phyloP scores from a whole-genome alignment of 2,113 vertebrate species.

The Mus spicilegus region DNA sequence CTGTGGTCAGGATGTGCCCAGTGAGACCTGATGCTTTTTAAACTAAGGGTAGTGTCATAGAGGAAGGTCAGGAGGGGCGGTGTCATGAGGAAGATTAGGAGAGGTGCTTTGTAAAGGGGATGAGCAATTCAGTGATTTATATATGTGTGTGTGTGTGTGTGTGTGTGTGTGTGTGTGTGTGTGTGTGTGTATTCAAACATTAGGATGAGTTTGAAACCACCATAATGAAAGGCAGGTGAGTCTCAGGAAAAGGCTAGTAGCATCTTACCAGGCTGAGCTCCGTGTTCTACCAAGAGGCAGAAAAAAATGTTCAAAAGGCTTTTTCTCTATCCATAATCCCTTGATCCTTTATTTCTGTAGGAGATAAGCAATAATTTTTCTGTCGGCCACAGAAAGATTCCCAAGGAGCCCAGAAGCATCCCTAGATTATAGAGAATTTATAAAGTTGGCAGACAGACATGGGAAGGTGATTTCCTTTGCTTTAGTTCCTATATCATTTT shows the following conservation, averaged over 20 bases:
- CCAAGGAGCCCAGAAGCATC: constrained; percentile 47
- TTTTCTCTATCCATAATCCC: constrained; percentile 65
- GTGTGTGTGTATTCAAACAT: neutral
- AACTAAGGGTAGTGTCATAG: neutral
- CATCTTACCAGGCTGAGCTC: neutral
- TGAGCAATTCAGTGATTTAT: neutral
- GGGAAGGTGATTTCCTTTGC: constrained; percentile 53
- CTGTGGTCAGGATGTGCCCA: neutral
- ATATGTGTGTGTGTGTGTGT: no score
- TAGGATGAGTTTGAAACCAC: constrained; percentile 36
- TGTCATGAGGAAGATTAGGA: no score
- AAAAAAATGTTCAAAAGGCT: constrained; percentile 61
- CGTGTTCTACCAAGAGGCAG: constrained; percentile 31
- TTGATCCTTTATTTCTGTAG: constrained; percentile 75
- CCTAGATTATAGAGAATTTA: constrained; percentile 73
- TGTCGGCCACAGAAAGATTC: constrained; percentile 59
- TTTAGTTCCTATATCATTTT: constrained; percentile 57
- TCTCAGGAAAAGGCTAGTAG: constrained; percentile 52
- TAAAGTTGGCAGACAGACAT: constrained; percentile 56
- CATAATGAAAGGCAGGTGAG: neutral
- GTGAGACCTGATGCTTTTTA: constrained; percentile 31
- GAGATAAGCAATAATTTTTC: constrained; percentile 69
- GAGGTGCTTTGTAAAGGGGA: neutral
- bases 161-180: no score
- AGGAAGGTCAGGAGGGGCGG: neutral